These are phyloP conservation scores for Drosophila mulleri DNA, from an alignment of 2,888 invertebrate species.

Conservation along the genomic window DNA sequence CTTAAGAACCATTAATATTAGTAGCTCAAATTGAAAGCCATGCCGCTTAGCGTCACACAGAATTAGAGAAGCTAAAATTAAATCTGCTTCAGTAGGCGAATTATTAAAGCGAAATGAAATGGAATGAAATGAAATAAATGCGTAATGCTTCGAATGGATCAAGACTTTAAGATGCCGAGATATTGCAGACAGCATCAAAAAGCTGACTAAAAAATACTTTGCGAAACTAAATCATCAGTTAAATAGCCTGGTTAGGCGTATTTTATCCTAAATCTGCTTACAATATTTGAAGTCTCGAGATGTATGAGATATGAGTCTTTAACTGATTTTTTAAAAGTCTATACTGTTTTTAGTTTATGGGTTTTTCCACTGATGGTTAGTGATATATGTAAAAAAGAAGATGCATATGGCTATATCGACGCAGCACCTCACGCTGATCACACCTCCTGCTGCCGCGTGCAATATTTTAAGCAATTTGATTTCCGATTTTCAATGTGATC, in stretches of 20 bases:
- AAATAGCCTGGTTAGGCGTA: neutral
- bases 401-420: no score
- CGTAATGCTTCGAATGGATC: neutral
- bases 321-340: no score
- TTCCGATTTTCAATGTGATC: no score
- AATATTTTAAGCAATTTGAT: no score
- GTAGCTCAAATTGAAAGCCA: slow-evolving; percentile 12
- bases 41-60: slow-evolving; percentile 9
- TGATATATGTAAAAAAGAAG: no score
- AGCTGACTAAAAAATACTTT: neutral
- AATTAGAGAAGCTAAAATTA: neutral
- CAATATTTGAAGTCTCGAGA: no score
- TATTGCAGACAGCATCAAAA: neutral
- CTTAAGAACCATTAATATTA: neutral
- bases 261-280: neutral
- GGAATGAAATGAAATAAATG: no score
- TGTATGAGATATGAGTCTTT: no score
- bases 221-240: neutral
- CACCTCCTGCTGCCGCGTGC: no score
- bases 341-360: no score
- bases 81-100: neutral
- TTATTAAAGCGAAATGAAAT: neutral
- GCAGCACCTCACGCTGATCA: no score
- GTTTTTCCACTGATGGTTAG: no score
- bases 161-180: neutral